Percentiles rank a stretch among this genome's conserved stretches.
These are phyloP conservation scores for Phymatocera aterrima DNA, from an alignment of 2,888 invertebrate species.

Conservation along the genomic window DNA sequence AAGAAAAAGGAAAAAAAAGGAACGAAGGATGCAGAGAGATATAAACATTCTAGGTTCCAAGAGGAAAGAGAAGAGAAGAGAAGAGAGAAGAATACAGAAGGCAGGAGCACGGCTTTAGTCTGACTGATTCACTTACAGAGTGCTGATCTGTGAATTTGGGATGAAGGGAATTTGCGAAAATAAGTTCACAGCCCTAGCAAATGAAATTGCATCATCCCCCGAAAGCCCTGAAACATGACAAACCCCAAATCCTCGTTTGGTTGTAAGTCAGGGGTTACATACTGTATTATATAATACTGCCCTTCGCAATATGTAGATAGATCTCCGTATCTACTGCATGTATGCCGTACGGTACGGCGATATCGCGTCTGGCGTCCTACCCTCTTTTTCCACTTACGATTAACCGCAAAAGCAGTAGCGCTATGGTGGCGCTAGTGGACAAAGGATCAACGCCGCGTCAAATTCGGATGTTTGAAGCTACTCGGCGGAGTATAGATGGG, in stretches of 20 bases:
- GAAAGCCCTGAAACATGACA: slow-evolving; percentile 44
- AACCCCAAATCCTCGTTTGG: slow-evolving; percentile 27
- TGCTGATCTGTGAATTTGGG: slow-evolving; percentile 58
- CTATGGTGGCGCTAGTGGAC: too few relatives aligned
- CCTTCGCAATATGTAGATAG: slow-evolving; percentile 47
- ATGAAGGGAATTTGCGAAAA: slow-evolving; percentile 51
- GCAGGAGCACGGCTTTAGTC: background rate
- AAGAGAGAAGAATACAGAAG: background rate
- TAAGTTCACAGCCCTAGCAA: slow-evolving; percentile 57
- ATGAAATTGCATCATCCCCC: slow-evolving; percentile 55
- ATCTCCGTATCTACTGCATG: slow-evolving; percentile 33
- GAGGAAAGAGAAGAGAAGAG: too few relatives aligned
- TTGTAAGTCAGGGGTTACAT: slow-evolving; percentile 10
- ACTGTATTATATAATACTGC: background rate
- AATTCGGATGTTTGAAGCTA: too few relatives aligned
- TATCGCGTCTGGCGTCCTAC: too few relatives aligned
- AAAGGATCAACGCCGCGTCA: too few relatives aligned
- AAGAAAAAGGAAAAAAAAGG: too few relatives aligned
- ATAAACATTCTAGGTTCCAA: too few relatives aligned
- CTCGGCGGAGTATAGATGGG: too few relatives aligned
- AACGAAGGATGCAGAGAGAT: too few relatives aligned
- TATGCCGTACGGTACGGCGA: too few relatives aligned
- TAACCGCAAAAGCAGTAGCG: too few relatives aligned
- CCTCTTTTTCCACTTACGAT: too few relatives aligned
- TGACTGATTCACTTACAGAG: slow-evolving; percentile 53